These are phyloP conservation scores for Gobionotothen gibberifrons DNA, from an alignment of 2,797 vertebrate species.

Conservation along the genomic window DNA sequence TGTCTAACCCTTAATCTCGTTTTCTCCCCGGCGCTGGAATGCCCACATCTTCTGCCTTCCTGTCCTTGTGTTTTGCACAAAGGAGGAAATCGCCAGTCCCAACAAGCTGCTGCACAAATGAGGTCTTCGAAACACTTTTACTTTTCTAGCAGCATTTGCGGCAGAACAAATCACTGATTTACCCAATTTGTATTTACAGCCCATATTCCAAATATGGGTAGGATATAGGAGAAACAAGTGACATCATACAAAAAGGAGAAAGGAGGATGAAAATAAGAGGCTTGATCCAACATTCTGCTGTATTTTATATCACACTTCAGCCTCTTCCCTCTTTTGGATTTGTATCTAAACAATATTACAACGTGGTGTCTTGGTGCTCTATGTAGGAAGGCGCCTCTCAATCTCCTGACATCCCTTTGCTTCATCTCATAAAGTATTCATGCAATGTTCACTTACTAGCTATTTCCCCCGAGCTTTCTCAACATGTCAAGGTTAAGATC, in stretches of 20 bases:
- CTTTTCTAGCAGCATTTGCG: background rate
- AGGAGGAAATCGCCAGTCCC: conserved; percentile 18
- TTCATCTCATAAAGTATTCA: background rate
- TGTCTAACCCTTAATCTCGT: conserved; percentile 71
- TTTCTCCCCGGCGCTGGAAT: conserved; percentile 56
- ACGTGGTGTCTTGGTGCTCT: background rate
- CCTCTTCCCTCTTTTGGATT: background rate
- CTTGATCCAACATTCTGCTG: too few relatives aligned
- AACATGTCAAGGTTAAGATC: background rate
- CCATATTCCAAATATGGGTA: too few relatives aligned
- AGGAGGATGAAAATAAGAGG: too few relatives aligned
- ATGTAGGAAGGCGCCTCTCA: background rate
- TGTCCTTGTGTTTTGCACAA: conserved; percentile 29
- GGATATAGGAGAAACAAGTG: too few relatives aligned
- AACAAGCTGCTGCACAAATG: conserved; percentile 1
- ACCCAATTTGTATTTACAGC: background rate
- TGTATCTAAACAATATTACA: background rate
- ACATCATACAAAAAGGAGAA: too few relatives aligned
- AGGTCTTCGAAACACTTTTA: background rate
- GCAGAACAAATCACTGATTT: background rate
- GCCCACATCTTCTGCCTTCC: conserved; percentile 57
- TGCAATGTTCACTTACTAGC: background rate
- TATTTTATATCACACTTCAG: too few relatives aligned
- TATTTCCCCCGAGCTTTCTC: too few relatives aligned
- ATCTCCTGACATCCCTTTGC: background rate